Evolutionary conservation across 2,888 invertebrate genomes (phyloP).

Genomic region (Catocala fraxini): DNA sequence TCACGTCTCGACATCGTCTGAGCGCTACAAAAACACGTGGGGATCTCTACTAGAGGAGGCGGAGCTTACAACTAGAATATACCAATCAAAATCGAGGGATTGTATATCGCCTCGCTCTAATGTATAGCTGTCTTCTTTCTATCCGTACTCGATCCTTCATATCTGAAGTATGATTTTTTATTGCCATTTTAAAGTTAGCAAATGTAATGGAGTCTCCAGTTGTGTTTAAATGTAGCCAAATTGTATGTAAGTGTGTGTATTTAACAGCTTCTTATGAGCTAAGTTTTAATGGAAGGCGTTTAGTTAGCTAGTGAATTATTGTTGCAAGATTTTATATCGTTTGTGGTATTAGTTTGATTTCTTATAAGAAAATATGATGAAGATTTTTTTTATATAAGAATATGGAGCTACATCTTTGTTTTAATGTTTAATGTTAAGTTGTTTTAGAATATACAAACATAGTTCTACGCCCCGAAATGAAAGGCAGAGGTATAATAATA

Average conservation of each 20-base stretch:
- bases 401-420: no score
- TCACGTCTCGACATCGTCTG: constrained; percentile 66
- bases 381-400: no score
- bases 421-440: no score
- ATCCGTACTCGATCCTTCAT: constrained; percentile 79
- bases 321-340: not conserved
- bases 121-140: constrained; percentile 54
- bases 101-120: constrained; percentile 34
- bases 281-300: constrained; percentile 39
- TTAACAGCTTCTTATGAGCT: constrained; percentile 43
- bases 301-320: constrained; percentile 11
- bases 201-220: constrained; percentile 58
- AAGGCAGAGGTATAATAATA: no score
- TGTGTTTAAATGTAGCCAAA: constrained; percentile 64
- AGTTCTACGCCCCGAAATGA: no score
- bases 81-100: constrained; percentile 55
- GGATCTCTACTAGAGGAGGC: constrained; percentile 60
- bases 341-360: not conserved
- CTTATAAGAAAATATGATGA: constrained; percentile 2
- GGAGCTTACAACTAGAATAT: constrained; percentile 47
- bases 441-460: no score
- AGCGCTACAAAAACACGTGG: constrained; percentile 77
- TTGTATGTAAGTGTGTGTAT: constrained; percentile 55
- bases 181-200: constrained; percentile 71
- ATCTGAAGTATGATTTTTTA: constrained; percentile 77